Evolutionary conservation across 2,797 vertebrate species (phyloP), one percentile per base, ranked within the genome.

Genomic region (Nyctibius grandis): DNA sequence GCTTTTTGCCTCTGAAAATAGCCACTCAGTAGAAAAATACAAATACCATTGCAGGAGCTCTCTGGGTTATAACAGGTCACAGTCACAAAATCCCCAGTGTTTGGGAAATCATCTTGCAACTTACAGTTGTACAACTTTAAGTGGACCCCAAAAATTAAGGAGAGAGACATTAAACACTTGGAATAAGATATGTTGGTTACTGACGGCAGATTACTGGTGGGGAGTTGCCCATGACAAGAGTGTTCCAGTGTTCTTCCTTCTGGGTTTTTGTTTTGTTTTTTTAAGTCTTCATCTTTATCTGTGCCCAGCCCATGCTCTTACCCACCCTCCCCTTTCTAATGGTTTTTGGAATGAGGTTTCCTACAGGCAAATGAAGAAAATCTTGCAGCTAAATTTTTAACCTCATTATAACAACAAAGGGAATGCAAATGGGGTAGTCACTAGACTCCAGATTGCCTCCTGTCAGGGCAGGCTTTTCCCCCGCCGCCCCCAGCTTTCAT

Each of bases 1-100:
- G 90, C 91, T 74, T 87, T 87, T 51, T 82, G 94, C 87, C 93
- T 92, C 92, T 88, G 74, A 79, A 96, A 96, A 88, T 78, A 94
- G n/a, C 69, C 56, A 4, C 91, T 91, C 45, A 28, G 87, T 38
- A 87, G 80, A 64, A 89, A 78, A 93, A 92, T 38, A 72, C 67
- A 74, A 95, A 93, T 65, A 56, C 16, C 60, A 31, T 12, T 65
- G 48, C 89, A 12, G 81, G 77, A 82, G 88, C 73, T 91, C 31
- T 47, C 91, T 33, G 94, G 85, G 89, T 92, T 95, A 88, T n/a
- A 87, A 79, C 87, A 91, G 93, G 81, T 95, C 91, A 91, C 51
- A 83, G 59, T n/a, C 31, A 59, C 79, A 91, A 87, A 89, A 85
- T 54, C 70, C 61, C 56, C 38, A 4, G 59, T 51, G 56, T 70